Evolutionary conservation across 1,140 invertebrate genomes (phyloP), one percentile per base, ranked within the genome.

Genomic region (Brachionus calyciflorus): DNA sequence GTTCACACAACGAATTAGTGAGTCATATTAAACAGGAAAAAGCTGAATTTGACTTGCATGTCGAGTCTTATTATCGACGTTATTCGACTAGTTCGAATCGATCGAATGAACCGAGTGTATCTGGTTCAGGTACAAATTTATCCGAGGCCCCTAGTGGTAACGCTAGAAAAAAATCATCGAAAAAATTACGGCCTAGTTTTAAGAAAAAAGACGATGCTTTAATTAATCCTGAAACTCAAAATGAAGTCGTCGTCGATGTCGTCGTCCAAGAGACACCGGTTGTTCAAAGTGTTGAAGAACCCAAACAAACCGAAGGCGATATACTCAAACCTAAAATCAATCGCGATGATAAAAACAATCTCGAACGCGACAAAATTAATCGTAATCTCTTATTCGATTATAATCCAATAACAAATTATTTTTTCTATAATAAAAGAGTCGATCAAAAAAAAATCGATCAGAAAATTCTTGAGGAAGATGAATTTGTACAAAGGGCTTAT

Each of bases 381-480:
- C n/a, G 60, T 0, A 17, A 41, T 44, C 30, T 40, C 24, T 24
- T 73, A 17, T 73, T 51, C 69, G 69, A 73, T 37, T 73, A 51
- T 24, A 73, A 73, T 14, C 69, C 69, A 0, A 73, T 73, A 10
- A 55, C 69, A 2, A 73, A 55, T 33, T 73, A 73, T 24, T 73
- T 51, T 28, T 51, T 37, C 14, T 73, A 51, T 33, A 73, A 73
- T 24, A 33, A 37, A 24, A 49, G 33, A 49, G 26, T 46, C 30
- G 51, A 73, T 33, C 10, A 28, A 5, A 73, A 73, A 51, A 73
- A n/a, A 0, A 73, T 73, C 12, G 69, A 73, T 41, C 46, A 73
- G n/a, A 49, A 55, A n/a, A 26, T 73, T 12, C 37, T 49, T 33
- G 69, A 73, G 30, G 69, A 51, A 19, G 51, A 73, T 7, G 41